phyloP scores from a whole-genome alignment of 2,113 vertebrate genomes.

The Cacatua alba region DNA sequence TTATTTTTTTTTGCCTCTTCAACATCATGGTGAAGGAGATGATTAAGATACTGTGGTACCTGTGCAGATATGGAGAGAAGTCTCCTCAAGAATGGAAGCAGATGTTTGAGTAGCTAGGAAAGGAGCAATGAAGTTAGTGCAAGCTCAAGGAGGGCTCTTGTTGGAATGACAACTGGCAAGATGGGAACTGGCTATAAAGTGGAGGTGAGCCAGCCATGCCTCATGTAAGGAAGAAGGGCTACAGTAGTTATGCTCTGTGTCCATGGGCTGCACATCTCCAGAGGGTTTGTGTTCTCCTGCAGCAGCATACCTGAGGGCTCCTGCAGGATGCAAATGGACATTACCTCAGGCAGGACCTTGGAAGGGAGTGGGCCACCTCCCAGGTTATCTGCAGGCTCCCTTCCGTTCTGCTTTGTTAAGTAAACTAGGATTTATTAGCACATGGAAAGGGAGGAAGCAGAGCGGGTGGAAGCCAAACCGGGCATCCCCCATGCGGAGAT shows the following conservation, averaged over 20 bases:
- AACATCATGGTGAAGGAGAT: accelerated
- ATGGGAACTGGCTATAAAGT: neutral
- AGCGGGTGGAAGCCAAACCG: neutral
- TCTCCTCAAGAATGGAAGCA: neutral
- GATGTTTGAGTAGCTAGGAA: neutral
- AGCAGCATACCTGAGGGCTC: neutral
- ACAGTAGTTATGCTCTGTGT: neutral
- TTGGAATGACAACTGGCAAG: neutral
- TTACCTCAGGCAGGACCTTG: neutral
- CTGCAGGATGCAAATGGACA: neutral
- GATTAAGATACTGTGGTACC: accelerated
- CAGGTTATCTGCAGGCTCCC: neutral
- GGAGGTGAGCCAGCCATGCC: accelerated
- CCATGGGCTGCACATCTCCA: accelerated
- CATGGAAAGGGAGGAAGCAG: neutral
- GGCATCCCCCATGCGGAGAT: neutral
- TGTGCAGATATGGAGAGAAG: neutral
- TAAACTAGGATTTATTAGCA: neutral
- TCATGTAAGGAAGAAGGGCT: neutral
- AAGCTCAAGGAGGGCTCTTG: neutral
- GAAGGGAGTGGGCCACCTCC: neutral
- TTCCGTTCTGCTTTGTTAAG: neutral
- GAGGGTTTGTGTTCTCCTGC: neutral
- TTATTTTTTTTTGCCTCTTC: neutral
- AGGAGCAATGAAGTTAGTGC: neutral